These are phyloP conservation scores for Eupithecia insigniata DNA, from an alignment of 2,888 invertebrate species.

Conservation along the genomic window DNA sequence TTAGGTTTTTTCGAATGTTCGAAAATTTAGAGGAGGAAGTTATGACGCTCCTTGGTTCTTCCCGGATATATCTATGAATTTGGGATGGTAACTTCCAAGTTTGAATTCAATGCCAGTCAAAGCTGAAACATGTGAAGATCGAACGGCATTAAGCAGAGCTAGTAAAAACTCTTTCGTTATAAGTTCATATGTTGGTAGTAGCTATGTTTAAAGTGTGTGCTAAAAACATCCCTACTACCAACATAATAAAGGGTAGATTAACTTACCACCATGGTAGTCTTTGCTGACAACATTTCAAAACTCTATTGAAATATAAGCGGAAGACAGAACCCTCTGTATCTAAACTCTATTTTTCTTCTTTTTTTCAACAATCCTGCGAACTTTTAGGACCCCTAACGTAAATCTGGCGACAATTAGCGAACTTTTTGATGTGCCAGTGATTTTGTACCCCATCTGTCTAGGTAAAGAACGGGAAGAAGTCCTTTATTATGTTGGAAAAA, in stretches of 20 bases:
- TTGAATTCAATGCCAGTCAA: not conserved
- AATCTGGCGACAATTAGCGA: slow-evolving; percentile 72
- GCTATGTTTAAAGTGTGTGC: not conserved
- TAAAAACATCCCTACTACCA: no score
- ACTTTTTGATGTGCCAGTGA: slow-evolving; percentile 53
- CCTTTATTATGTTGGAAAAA: not conserved
- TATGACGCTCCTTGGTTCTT: not conserved
- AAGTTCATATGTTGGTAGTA: not conserved
- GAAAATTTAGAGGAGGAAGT: not conserved
- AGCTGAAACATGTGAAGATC: not conserved
- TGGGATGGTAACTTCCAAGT: not conserved
- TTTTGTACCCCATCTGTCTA: slow-evolving; percentile 2
- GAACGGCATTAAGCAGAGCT: not conserved
- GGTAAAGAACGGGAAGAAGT: not conserved
- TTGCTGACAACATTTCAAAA: not conserved
- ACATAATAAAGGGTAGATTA: not conserved
- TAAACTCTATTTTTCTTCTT: not conserved
- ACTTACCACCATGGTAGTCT: not conserved
- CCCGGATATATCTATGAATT: not conserved
- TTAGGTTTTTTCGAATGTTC: not conserved
- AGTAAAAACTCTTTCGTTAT: no score
- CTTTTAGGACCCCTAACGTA: slow-evolving; percentile 56
- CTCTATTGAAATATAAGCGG: not conserved
- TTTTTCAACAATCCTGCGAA: slow-evolving; percentile 51
- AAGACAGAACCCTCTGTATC: not conserved